Conservation (phyloP, 2,888 invertebrate genomes). For the Omphaloscelis lunosa region DNA sequence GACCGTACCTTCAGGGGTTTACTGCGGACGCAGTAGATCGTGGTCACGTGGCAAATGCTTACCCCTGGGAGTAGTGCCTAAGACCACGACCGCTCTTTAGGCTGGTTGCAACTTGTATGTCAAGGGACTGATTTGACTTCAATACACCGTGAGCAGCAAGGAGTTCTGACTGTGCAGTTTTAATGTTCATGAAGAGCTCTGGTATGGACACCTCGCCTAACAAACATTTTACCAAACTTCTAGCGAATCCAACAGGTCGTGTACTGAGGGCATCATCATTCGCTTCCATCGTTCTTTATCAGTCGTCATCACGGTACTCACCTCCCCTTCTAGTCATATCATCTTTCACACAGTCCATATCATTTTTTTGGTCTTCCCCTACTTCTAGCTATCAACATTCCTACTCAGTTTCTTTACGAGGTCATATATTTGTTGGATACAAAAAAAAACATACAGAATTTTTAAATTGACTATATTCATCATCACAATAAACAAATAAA, state of each 20-base stretch:
- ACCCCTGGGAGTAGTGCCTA: not conserved
- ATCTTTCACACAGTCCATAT: not conserved
- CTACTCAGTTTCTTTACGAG: not conserved
- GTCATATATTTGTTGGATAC: not conserved
- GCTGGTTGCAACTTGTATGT: not conserved
- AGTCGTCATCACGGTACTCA: not conserved
- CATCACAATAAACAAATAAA: conserved; percentile 83
- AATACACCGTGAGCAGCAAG: no score
- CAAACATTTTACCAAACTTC: not conserved
- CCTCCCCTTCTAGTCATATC: not conserved
- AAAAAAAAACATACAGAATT: conserved; percentile 54
- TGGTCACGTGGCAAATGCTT: not conserved
- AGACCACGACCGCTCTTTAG: not conserved
- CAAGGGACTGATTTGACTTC: not conserved
- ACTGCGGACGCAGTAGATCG: not conserved
- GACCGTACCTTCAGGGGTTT: no score
- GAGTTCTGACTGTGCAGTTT: not conserved
- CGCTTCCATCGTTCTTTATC: not conserved
- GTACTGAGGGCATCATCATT: not conserved
- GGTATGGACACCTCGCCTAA: not conserved
- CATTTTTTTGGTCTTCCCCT: not conserved
- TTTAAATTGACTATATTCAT: conserved; percentile 83
- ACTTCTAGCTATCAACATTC: not conserved
- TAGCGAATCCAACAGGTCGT: not conserved
- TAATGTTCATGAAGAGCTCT: not conserved